Conservation (phyloP, 2,888 invertebrate genomes). For the Lathronympha strigana region DNA sequence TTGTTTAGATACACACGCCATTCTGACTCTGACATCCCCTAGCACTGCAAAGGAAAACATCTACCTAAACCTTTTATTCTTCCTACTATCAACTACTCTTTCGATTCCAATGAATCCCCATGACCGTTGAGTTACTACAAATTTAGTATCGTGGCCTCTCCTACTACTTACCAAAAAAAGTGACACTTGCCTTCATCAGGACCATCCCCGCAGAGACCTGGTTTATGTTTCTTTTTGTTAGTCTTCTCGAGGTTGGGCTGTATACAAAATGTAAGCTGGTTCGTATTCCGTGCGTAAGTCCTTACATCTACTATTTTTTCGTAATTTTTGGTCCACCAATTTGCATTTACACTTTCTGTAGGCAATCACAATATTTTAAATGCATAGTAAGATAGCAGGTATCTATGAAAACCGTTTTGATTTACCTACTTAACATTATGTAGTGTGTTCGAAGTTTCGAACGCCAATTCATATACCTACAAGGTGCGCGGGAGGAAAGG, state of each 20-base stretch:
- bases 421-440: background rate
- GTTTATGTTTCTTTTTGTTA: conserved; percentile 51
- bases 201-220: conserved; percentile 54
- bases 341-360: conserved; percentile 72
- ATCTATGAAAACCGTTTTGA: background rate
- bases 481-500: no score
- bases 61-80: no score
- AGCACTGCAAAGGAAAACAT: no score
- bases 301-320: conserved; percentile 63
- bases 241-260: conserved; percentile 65
- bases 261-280: conserved; percentile 73
- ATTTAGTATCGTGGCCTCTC: no score
- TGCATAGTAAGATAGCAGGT: conserved; percentile 40
- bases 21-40: no score
- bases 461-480: conserved; percentile 62
- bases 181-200: conserved; percentile 49
- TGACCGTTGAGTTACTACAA: no score
- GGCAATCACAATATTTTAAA: conserved; percentile 68
- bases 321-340: conserved; percentile 57
- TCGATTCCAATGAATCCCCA: no score
- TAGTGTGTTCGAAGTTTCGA: conserved; percentile 60
- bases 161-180: no score
- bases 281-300: conserved; percentile 63
- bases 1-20: no score
- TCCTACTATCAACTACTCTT: no score